A percentile compares a stretch with the other conserved stretches of the same genome.
phyloP scores from a whole-genome alignment of 2,888 invertebrate species.

The Nymphalis polychloros region DNA sequence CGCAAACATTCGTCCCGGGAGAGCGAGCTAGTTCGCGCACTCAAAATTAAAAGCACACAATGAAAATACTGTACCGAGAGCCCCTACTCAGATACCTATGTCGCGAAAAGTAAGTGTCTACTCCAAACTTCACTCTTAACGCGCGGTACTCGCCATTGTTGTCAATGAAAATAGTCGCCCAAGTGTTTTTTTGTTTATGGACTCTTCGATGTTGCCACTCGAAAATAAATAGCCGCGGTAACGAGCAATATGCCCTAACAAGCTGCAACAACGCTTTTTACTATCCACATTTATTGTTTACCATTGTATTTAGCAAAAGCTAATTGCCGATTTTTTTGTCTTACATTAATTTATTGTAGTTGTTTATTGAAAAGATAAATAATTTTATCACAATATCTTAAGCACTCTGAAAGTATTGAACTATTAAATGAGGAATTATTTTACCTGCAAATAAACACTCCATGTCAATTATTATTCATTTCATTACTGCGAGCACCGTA shows the following conservation, averaged over 20 bases:
- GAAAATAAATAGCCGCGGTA: constrained; percentile 77
- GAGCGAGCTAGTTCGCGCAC: constrained; percentile 84
- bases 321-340: constrained; percentile 38
- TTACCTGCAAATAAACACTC: constrained; percentile 6
- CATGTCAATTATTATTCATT: constrained; percentile 7
- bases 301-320: constrained; percentile 37
- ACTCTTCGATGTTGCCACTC: constrained; percentile 79
- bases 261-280: constrained; percentile 70
- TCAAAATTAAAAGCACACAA: constrained; percentile 85
- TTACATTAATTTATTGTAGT: constrained; percentile 31
- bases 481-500: neutral
- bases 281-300: constrained; percentile 64
- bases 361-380: neutral
- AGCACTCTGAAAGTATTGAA: neutral
- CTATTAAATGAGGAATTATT: constrained; percentile 9
- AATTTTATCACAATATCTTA: neutral
- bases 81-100: constrained; percentile 76
- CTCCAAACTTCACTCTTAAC: constrained; percentile 75
- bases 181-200: constrained; percentile 81
- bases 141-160: constrained; percentile 73
- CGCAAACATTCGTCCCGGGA: constrained; percentile 82
- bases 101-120: constrained; percentile 79
- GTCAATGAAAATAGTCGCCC: constrained; percentile 78
- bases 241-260: constrained; percentile 77
- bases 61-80: constrained; percentile 80